These are phyloP conservation scores for Sitta carolinensis DNA, from an alignment of 2,797 vertebrate species.

Conservation along the genomic window DNA sequence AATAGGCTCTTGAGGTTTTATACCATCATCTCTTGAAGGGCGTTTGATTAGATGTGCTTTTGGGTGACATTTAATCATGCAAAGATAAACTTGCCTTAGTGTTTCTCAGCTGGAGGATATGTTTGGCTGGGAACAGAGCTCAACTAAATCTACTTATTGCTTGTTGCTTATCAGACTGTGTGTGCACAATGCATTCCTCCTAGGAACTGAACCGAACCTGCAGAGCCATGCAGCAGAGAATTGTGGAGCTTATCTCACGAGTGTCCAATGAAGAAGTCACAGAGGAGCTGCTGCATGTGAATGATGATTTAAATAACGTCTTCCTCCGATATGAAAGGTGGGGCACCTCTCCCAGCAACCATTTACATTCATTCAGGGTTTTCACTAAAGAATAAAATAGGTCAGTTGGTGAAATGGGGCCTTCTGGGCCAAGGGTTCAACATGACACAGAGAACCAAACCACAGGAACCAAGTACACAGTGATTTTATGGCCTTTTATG, in stretches of 20 bases:
- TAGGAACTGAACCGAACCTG: constrained; percentile 97
- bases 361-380: background rate
- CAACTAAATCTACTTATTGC: constrained; percentile 20
- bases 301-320: constrained; percentile 97
- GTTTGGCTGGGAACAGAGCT: constrained; percentile 52
- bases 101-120: constrained; percentile 50
- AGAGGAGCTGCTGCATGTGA: constrained; percentile 93
- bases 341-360: background rate
- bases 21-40: constrained; percentile 39
- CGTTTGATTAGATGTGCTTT: constrained; percentile 66
- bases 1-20: constrained; percentile 58
- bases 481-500: background rate
- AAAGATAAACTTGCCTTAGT: constrained; percentile 58
- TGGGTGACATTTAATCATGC: constrained; percentile 67
- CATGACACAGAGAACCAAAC: background rate
- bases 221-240: constrained; percentile 94
- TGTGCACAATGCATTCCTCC: constrained; percentile 43
- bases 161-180: constrained; percentile 30
- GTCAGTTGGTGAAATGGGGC: background rate
- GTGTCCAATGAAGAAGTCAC: constrained; percentile 96
- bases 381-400: background rate
- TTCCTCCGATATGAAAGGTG: constrained; percentile 96
- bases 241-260: constrained; percentile 93
- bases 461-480: background rate
- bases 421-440: background rate